phyloP scores from a whole-genome alignment of 2,113 vertebrate species.

The Peromyscus polionotus region DNA sequence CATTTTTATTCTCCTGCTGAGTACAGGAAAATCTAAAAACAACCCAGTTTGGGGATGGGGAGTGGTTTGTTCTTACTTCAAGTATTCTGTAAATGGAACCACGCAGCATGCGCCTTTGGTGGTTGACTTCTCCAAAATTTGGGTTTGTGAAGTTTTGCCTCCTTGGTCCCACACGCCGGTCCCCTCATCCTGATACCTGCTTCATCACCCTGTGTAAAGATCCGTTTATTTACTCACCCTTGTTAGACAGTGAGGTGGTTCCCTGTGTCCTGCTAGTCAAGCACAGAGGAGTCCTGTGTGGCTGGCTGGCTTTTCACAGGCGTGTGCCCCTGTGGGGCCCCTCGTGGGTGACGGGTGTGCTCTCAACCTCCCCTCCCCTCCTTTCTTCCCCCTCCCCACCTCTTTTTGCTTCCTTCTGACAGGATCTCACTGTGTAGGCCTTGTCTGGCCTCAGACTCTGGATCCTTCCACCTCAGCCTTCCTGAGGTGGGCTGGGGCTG shows the following conservation, averaged over 20 bases:
- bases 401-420: background rate
- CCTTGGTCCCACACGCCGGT: background rate
- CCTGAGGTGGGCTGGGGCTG: background rate
- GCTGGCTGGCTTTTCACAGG: background rate
- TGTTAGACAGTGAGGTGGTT: background rate
- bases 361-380: background rate
- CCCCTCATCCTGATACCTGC: background rate
- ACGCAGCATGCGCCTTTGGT: background rate
- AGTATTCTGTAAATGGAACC: background rate
- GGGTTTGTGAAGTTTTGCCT: conserved; percentile 18
- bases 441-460: background rate
- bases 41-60: background rate
- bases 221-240: background rate
- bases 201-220: background rate
- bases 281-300: background rate
- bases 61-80: background rate
- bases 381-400: background rate
- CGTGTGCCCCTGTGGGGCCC: background rate
- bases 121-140: background rate
- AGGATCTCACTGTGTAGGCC: background rate
- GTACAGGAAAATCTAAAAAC: conserved; percentile 37
- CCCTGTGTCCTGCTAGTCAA: conserved; percentile 27
- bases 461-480: background rate
- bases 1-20: conserved; percentile 47
- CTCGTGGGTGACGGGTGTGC: background rate